phyloP scores from a whole-genome alignment of 2,797 vertebrate genomes.

The Phylloscopus collybita region DNA sequence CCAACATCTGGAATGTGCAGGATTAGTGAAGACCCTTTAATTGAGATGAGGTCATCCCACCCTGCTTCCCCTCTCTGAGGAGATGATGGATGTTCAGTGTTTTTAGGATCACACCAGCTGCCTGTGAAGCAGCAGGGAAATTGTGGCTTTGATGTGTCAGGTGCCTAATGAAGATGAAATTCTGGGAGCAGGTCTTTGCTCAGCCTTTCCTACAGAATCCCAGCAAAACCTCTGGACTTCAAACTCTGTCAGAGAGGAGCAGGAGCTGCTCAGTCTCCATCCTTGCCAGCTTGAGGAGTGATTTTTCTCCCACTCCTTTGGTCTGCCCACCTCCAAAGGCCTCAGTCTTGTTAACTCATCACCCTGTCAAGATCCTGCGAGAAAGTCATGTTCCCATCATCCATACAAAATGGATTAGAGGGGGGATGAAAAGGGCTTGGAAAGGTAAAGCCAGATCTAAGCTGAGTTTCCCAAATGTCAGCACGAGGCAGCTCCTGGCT shows the following conservation, averaged over 20 bases:
- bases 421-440: constrained; percentile 44
- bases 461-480: constrained; percentile 38
- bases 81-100: constrained; percentile 2
- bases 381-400: not conserved
- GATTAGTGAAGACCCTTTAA: not conserved
- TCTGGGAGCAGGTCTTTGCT: not conserved
- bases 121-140: not conserved
- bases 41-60: not conserved
- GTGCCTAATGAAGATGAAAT: constrained; percentile 25
- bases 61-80: not conserved
- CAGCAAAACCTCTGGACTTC: not conserved
- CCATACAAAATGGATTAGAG: constrained; percentile 29
- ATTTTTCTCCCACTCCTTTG: not conserved
- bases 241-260: not conserved
- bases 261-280: not conserved
- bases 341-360: not conserved
- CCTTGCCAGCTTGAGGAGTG: not conserved
- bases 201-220: not conserved
- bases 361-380: not conserved
- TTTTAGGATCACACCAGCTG: constrained; percentile 11
- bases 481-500: constrained; percentile 41
- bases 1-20: not conserved
- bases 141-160: constrained; percentile 40
- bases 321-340: not conserved
- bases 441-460: constrained; percentile 24